Base-by-base conservation (phyloP, 2,888 invertebrate species). In the Pogonocherus hispidulus region DNA sequence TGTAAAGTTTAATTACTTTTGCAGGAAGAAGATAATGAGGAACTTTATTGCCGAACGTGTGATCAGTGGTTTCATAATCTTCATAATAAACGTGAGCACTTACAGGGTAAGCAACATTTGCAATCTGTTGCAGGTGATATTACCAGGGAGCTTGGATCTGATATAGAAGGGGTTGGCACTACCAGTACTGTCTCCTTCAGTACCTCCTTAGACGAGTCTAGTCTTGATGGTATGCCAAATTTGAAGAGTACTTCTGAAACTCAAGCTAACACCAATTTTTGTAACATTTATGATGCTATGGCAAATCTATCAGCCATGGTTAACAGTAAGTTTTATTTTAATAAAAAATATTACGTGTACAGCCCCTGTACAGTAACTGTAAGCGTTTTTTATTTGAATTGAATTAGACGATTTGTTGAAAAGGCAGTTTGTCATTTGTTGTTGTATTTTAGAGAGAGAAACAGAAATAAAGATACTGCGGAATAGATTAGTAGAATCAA, bases 41-140 rank as follows among this genome's bases (percentile, higher is more conserved):
- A 89, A 76, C 80, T 89, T 51, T 88, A 89, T 77, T 90, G 90
- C 78, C 84, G 87, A 66, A 87, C 88, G 2, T 90, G 90, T 80
- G 87, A 89, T 78, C 88, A 88, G 76, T 88, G 88, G 85, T 90
- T 90, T 78, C 88, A 87, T 68, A 88, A 88, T 70, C 79, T 87
- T 41, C 89, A 89, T 77, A 89, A 90, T 79, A 89, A 89, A 79
- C 85, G 87, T 63, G 89, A 89, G 75, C 90, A 90, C 81, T 82
- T 89, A 73, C 87, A 87, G 78, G 89, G 89, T 5, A 83, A 87
- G 69, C 87, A 88, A 71, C 90, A 90, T 80, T 83, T 88, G 56
- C 87, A 84, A 81, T 83, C 84, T 5, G 81, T 86, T 27, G 85
- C 85, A 5, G 86, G 85, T 19, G 85, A 85, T 68, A 85, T 85